phyloP scores from a whole-genome alignment of 2,888 invertebrate genomes.

The Callinectes sapidus region DNA sequence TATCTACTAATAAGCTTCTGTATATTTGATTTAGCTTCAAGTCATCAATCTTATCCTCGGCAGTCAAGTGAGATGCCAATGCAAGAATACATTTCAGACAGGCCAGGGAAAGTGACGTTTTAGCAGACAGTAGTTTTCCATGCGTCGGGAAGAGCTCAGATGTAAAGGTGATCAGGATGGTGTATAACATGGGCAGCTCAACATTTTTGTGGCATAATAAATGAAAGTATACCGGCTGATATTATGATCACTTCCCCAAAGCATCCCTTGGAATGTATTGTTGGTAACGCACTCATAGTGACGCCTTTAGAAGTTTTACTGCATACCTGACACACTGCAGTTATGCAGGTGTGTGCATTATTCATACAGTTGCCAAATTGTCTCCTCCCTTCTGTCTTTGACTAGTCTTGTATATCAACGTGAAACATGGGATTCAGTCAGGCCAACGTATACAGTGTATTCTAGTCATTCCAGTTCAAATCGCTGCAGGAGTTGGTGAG shows the following conservation, averaged over 20 bases:
- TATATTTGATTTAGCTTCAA: background rate
- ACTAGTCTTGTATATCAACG: background rate
- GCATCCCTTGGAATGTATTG: background rate
- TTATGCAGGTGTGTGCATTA: background rate
- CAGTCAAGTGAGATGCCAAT: background rate
- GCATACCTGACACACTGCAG: background rate
- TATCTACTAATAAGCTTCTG: background rate
- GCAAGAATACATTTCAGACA: slow-evolving; percentile 12
- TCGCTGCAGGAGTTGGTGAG: background rate
- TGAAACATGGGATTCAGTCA: background rate
- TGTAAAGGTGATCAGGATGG: background rate
- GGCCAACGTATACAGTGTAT: background rate
- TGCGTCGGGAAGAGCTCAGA: background rate
- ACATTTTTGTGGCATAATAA: background rate
- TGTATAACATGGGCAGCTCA: background rate
- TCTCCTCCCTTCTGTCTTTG: background rate
- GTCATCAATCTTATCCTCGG: background rate
- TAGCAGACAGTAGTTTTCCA: background rate
- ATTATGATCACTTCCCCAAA: background rate
- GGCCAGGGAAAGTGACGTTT: background rate
- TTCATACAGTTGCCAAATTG: background rate
- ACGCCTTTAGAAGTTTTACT: background rate
- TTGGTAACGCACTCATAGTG: background rate
- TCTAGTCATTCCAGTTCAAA: slow-evolving; percentile 30
- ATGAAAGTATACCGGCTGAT: background rate